Conservation (phyloP, 2,113 vertebrate species). For the Oncorhynchus keta region DNA sequence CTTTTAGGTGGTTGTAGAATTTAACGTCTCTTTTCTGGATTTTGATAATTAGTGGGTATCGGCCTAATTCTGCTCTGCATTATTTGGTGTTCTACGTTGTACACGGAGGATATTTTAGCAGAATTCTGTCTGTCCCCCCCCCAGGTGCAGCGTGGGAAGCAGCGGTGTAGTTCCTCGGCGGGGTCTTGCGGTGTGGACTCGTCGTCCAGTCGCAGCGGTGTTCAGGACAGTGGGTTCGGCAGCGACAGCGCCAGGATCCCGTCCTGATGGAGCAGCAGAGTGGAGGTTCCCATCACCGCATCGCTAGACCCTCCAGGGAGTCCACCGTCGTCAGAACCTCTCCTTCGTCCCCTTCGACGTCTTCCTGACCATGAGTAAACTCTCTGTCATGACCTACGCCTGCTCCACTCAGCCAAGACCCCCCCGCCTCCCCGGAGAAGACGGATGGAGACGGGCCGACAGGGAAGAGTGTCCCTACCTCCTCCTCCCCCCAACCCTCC, state of each 20-base stretch:
- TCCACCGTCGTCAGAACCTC: conserved; percentile 91
- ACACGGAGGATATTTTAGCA: no score
- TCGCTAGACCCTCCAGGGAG: conserved; percentile 85
- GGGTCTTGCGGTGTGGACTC: conserved; percentile 67
- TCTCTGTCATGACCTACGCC: conserved; percentile 92
- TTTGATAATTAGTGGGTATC: no score
- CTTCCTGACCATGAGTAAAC: conserved; percentile 90
- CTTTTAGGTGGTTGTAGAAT: no score
- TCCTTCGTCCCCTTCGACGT: conserved; percentile 95
- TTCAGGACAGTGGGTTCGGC: conserved; percentile 96
- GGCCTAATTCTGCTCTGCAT: no score
- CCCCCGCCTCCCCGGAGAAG: conserved; percentile 58
- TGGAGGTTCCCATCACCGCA: conserved; percentile 89
- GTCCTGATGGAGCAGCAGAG: conserved; percentile 93
- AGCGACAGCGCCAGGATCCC: conserved; percentile 90
- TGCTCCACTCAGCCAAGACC: conserved; percentile 65
- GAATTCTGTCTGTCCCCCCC: background rate
- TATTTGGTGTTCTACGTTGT: no score
- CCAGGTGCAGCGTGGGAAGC: conserved; percentile 82
- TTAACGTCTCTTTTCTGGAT: no score
- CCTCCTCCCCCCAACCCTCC: background rate
- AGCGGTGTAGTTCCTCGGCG: conserved; percentile 58
- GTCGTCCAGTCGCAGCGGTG: conserved; percentile 82
- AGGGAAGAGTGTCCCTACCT: conserved; percentile 69
- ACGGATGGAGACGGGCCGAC: conserved; percentile 68